Base-by-base conservation (phyloP, 2,888 invertebrate species). In the Argyresthia goedartella region DNA sequence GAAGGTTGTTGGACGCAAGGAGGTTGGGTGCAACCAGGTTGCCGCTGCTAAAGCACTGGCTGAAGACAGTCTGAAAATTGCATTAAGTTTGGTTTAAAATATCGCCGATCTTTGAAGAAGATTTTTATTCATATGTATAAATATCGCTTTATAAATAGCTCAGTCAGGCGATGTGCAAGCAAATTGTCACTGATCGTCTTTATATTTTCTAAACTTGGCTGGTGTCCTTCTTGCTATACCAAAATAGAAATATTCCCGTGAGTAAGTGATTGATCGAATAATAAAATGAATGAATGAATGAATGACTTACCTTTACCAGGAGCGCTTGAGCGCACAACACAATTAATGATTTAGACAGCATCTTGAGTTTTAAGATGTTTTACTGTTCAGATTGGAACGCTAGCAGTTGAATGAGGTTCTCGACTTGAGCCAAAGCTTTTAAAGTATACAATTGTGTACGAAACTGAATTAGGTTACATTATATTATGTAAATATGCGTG, bases 321-420 rank as follows among this genome's bases (percentile, higher is more conserved):
- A 49, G 16, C n/a, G 50, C n/a, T 14, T 45, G 45, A 13, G 44
- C 49, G 50, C 49, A 49, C 16, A 53, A 44, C 10, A 49, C 41
- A 35, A 53, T 8, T 16, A 51, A 43, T 34, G 47, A 42, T 46
- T 49, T 42, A 14, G 54, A 47, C n/a, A 46, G 34, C 54, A 54
- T 54, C 49, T 52, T 53, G 49, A 34, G 43, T 51, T 36, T 44
- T 35, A n/a, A 10, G 35, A 8, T 42, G 7, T n/a, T n/a, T 46
- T n/a, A n/a, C 4, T 46, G 6, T 33, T 11, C 8, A n/a, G 16
- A n/a, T n/a, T n/a, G 16, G 10, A 25, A n/a, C 1, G 33, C 4
- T 25, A 10, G 25, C 10, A 25, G 15, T 15, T n/a, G 25, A 33
- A 33, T 46, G 46, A 46, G 10, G 8, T 25, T 10, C 10, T 33